Conservation (phyloP, 2,113 vertebrate genomes). For the Thunnus thynnus region DNA sequence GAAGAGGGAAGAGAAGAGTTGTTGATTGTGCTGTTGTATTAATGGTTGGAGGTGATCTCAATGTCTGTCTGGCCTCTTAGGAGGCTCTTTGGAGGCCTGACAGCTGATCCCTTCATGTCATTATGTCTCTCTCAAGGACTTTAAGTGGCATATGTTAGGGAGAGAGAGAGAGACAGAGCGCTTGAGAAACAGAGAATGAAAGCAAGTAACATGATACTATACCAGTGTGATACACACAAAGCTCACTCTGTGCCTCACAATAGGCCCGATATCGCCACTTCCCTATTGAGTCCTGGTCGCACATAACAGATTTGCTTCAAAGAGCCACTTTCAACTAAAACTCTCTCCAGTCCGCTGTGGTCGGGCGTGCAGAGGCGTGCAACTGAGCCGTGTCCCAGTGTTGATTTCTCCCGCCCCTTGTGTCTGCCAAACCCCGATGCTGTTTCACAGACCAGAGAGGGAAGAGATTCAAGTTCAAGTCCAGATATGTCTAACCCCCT, state of each 20-base stretch:
- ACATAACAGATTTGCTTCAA: constrained; percentile 65
- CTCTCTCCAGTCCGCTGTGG: constrained; percentile 25
- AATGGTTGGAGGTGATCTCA: constrained; percentile 51
- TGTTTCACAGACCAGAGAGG: constrained; percentile 40
- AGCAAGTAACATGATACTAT: constrained; percentile 63
- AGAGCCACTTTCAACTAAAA: constrained; percentile 52
- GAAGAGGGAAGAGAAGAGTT: constrained; percentile 31
- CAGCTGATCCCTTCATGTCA: constrained; percentile 68
- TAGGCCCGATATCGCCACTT: constrained; percentile 58
- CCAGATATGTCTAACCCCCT: constrained; percentile 2
- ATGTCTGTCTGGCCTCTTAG: constrained; percentile 51
- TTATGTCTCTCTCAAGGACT: constrained; percentile 59
- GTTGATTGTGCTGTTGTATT: constrained; percentile 58
- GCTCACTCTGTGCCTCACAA: constrained; percentile 70
- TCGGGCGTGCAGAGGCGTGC: constrained; percentile 11
- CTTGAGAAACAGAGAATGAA: constrained; percentile 54
- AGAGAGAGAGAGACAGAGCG: constrained; percentile 19
- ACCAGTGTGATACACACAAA: constrained; percentile 71
- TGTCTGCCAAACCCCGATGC: constrained; percentile 11
- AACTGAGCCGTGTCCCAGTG: constrained; percentile 13
- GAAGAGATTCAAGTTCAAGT: constrained; percentile 49
- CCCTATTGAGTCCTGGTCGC: constrained; percentile 48
- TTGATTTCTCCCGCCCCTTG: constrained; percentile 12
- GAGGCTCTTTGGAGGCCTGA: constrained; percentile 58
- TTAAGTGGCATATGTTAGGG: constrained; percentile 56